phyloP scores from a whole-genome alignment of 2,113 vertebrate species.

The Ibidorhyncha struthersii region DNA sequence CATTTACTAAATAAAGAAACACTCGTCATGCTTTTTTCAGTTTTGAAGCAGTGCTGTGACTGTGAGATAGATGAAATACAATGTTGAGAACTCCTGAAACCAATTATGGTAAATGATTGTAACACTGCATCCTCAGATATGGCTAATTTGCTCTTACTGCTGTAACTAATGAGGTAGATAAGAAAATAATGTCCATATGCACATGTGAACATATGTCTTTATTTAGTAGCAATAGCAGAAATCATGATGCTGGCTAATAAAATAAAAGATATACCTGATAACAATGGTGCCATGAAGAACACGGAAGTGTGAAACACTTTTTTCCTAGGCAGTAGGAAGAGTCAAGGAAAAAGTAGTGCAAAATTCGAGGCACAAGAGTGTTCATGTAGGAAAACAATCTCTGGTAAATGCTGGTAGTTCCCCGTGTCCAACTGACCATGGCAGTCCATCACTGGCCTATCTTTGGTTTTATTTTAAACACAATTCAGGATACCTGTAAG shows the following conservation, averaged over 20 bases:
- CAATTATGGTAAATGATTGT: slow-evolving; percentile 66
- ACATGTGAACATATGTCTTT: neutral
- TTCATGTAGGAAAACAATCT: neutral
- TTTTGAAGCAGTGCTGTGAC: slow-evolving; percentile 44
- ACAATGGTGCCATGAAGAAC: neutral
- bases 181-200: slow-evolving; percentile 1
- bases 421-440: neutral
- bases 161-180: slow-evolving; percentile 56
- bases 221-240: slow-evolving; percentile 16
- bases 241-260: neutral
- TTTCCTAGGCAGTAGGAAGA: neutral
- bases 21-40: slow-evolving; percentile 31
- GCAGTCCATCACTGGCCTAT: neutral
- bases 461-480: neutral
- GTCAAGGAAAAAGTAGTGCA: neutral
- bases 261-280: neutral
- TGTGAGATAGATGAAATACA: slow-evolving; percentile 26
- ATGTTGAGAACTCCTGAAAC: slow-evolving; percentile 45
- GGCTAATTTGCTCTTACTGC: slow-evolving; percentile 68
- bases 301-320: neutral
- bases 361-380: neutral
- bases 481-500: neutral
- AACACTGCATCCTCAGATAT: slow-evolving; percentile 58
- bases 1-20: slow-evolving; percentile 63
- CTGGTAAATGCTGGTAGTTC: neutral